Percentiles rank a stretch among this genome's conserved stretches.
These are phyloP conservation scores for Rutilus rutilus DNA, from an alignment of 2,113 vertebrate species.

Conservation along the genomic window DNA sequence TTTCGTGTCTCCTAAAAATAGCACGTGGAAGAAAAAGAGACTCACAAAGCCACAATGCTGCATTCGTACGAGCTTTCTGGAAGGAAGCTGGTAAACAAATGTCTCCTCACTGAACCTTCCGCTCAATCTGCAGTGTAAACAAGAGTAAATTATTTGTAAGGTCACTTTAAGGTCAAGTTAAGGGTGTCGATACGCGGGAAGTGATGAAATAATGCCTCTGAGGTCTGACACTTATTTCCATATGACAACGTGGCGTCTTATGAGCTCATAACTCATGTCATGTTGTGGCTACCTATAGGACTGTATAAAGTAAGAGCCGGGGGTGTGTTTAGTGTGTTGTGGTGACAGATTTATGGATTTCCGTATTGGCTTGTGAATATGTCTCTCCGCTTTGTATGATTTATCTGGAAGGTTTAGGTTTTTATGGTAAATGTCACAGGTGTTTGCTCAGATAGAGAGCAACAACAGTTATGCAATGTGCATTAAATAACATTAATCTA, in stretches of 20 bases:
- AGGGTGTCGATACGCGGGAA: constrained; percentile 36
- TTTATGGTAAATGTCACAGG: constrained; percentile 20
- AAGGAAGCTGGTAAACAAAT: constrained; percentile 71
- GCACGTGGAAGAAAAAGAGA: constrained; percentile 74
- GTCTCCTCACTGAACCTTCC: constrained; percentile 56
- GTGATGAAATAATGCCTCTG: constrained; percentile 4
- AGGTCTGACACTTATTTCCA: constrained; percentile 36
- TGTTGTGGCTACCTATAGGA: neutral
- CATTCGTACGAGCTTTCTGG: constrained; percentile 62
- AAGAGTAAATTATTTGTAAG: constrained; percentile 62
- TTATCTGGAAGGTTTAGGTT: constrained; percentile 13
- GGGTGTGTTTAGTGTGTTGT: neutral
- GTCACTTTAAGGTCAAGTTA: constrained; percentile 52
- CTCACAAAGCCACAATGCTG: constrained; percentile 69
- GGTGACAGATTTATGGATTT: constrained; percentile 24
- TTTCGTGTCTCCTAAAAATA: constrained; percentile 82
- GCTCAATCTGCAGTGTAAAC: constrained; percentile 60
- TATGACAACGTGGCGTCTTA: constrained; percentile 12
- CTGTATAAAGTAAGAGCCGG: neutral
- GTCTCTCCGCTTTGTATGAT: constrained; percentile 11
- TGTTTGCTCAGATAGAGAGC: constrained; percentile 2
- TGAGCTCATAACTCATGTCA: constrained; percentile 34
- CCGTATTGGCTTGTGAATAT: constrained; percentile 19
- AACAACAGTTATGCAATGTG: no score
- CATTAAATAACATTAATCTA: no score